These are phyloP conservation scores for Stratiomys singularior DNA, from an alignment of 2,888 invertebrate species.

Conservation along the genomic window DNA sequence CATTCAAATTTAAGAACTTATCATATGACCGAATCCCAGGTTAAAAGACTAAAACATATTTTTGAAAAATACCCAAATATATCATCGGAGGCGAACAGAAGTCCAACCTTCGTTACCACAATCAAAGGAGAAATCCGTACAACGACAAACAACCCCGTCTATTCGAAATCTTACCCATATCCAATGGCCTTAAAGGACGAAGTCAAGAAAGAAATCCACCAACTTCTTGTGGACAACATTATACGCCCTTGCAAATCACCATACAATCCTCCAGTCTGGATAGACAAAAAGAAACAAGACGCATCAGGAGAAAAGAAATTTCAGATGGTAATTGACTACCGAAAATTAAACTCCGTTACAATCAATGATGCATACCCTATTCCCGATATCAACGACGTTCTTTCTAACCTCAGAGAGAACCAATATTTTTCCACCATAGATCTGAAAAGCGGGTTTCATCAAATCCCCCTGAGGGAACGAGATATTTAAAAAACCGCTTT, in stretches of 20 bases:
- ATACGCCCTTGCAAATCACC: constrained; percentile 51
- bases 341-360: no score
- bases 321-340: not conserved
- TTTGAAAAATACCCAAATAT: not conserved
- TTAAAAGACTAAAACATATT: constrained; percentile 9
- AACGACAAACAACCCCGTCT: not conserved
- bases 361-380: no score
- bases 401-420: not conserved
- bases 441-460: no score
- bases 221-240: constrained; percentile 47
- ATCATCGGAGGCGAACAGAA: not conserved
- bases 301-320: not conserved
- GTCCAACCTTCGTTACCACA: no score
- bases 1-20: not conserved
- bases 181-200: constrained; percentile 15
- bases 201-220: constrained; percentile 13
- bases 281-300: no score
- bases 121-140: not conserved
- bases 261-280: not conserved
- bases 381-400: no score
- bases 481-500: not conserved
- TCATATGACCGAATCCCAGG: constrained; percentile 18
- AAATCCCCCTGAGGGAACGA: no score
- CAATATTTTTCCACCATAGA: not conserved
- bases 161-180: constrained; percentile 19